Evolutionary conservation across 2,797 vertebrate species (phyloP).

Genomic region (Tokudaia tokunoshimensis): DNA sequence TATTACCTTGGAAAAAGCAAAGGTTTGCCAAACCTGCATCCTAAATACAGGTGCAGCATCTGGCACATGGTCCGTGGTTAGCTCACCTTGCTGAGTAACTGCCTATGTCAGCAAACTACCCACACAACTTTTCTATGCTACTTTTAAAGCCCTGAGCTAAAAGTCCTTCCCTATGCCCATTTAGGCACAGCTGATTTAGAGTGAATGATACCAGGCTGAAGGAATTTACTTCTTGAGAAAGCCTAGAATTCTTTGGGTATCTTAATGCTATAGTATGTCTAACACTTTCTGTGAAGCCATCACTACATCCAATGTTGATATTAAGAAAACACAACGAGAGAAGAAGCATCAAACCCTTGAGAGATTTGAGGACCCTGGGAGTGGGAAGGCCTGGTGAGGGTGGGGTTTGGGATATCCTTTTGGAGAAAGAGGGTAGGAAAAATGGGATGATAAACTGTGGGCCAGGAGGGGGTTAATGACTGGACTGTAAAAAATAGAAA

Average conservation of each 20-base stretch:
- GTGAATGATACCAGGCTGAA: neutral
- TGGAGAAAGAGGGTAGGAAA: neutral
- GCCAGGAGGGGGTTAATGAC: neutral
- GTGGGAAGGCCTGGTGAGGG: neutral
- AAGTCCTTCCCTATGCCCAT: neutral
- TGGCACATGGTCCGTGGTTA: accelerated
- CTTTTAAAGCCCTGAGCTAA: neutral
- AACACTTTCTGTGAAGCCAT: neutral
- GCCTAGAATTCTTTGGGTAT: neutral
- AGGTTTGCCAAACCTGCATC: accelerated
- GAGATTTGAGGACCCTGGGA: neutral
- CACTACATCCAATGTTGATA: neutral
- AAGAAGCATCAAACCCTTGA: too few relatives aligned
- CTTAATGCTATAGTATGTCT: neutral
- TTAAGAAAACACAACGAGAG: neutral
- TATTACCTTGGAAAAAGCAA: neutral
- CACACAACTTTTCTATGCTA: neutral
- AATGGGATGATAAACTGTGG: neutral
- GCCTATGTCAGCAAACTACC: accelerated
- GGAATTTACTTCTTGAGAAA: neutral
- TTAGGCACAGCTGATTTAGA: neutral
- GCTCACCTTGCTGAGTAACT: neutral
- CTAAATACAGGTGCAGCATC: neutral
- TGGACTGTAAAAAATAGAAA: neutral
- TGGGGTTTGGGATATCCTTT: neutral